Evolutionary conservation across 2,797 vertebrate genomes (phyloP).

Genomic region (Lepus townsendii): DNA sequence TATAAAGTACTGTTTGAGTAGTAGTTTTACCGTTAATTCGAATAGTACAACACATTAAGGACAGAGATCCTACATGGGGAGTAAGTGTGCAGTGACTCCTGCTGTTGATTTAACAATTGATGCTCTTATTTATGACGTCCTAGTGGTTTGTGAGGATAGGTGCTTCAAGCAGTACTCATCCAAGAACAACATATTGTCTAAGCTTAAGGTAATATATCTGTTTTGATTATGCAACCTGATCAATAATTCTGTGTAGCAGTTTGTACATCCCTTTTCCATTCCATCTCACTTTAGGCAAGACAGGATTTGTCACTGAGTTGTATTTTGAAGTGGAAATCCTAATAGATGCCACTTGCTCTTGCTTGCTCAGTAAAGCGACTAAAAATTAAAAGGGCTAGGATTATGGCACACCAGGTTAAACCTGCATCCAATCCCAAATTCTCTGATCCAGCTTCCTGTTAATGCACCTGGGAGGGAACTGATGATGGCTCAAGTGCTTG

Average conservation of each 20-base stretch:
- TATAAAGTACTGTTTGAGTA: too few species aligned
- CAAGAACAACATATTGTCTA: neutral
- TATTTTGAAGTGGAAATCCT: neutral
- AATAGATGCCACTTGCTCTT: neutral
- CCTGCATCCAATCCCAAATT: too few species aligned
- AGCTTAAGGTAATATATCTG: slow-evolving; percentile 33
- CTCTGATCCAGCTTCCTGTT: too few species aligned
- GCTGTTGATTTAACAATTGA: too few species aligned
- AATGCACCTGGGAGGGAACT: too few species aligned
- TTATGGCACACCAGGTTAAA: too few species aligned
- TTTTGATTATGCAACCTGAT: neutral
- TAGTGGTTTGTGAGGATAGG: slow-evolving; percentile 12
- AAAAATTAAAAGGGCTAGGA: neutral
- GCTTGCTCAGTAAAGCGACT: neutral
- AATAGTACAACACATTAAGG: too few species aligned
- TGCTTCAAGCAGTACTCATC: neutral
- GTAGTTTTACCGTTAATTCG: too few species aligned
- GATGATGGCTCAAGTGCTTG: too few species aligned
- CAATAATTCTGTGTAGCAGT: neutral
- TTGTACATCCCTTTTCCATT: neutral
- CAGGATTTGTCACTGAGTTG: slow-evolving; percentile 7
- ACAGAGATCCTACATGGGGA: too few species aligned
- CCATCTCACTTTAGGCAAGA: neutral
- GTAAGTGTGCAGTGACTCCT: too few species aligned
- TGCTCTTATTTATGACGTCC: neutral